phyloP scores from a whole-genome alignment of 2,113 vertebrate species.

The Hucho hucho region DNA sequence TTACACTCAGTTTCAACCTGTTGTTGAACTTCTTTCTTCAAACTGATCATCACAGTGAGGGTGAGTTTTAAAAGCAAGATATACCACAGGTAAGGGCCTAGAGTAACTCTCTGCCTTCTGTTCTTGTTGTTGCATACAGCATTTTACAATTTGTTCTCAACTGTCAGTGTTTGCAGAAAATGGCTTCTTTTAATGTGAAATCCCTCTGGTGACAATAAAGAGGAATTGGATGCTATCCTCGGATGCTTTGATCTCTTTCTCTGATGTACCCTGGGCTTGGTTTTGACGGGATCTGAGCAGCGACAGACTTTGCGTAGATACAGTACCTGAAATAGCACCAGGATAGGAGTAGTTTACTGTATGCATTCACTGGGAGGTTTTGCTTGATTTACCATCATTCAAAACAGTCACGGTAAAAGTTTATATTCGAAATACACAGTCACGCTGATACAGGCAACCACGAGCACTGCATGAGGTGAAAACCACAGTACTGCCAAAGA shows the following conservation, averaged over 20 bases:
- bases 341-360: conserved; percentile 6
- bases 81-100: no score
- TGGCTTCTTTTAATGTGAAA: background rate
- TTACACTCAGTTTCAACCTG: no score
- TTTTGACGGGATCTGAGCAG: conserved; percentile 11
- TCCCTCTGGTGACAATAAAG: background rate
- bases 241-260: conserved; percentile 32
- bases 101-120: background rate
- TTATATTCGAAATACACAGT: background rate
- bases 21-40: no score
- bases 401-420: no score
- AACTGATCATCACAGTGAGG: no score
- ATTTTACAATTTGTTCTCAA: background rate
- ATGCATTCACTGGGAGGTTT: background rate
- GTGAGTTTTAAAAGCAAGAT: no score
- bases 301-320: conserved; percentile 12
- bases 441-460: background rate
- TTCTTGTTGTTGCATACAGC: background rate
- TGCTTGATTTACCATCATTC: no score
- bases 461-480: background rate
- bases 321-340: conserved; percentile 17
- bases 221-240: background rate
- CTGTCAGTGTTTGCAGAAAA: background rate
- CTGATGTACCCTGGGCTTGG: conserved; percentile 4
- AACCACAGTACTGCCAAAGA: background rate